A percentile compares a stretch with the other conserved stretches of the same genome.
Conservation (phyloP, 2,888 invertebrate genomes). For the Pachydiplax longipennis region DNA sequence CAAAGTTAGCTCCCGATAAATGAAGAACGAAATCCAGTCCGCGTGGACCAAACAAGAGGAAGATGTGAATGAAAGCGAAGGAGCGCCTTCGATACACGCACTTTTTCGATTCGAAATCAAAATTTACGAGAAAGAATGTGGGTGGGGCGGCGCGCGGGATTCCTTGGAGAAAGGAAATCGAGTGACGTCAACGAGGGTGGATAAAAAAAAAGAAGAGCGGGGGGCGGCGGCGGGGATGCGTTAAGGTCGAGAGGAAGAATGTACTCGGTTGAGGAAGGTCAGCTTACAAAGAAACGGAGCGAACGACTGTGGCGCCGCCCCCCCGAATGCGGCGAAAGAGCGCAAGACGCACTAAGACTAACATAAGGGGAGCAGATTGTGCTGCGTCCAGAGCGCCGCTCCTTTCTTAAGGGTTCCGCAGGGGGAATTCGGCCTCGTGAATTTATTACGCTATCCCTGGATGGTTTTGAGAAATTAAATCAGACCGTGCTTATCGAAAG, state of each 20-base stretch:
- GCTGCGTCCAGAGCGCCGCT: not conserved
- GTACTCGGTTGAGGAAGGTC: slow-evolving; percentile 27
- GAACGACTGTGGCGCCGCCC: not conserved
- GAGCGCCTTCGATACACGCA: not conserved
- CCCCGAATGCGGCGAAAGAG: slow-evolving; percentile 18
- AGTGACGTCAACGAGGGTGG: not conserved
- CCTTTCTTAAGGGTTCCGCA: not conserved
- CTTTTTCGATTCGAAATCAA: not conserved
- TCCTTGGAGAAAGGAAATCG: not conserved
- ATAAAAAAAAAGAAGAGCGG: not conserved
- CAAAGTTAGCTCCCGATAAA: too few species aligned
- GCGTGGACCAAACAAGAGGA: too few species aligned
- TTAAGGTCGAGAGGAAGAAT: slow-evolving; percentile 8
- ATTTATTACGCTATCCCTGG: too few species aligned
- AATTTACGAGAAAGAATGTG: not conserved
- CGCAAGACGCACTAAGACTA: not conserved
- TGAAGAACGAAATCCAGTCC: too few species aligned
- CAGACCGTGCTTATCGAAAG: too few species aligned
- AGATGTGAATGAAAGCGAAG: not conserved
- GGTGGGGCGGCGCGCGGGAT: not conserved
- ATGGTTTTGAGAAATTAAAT: too few species aligned
- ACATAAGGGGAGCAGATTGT: not conserved
- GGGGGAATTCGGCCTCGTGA: too few species aligned
- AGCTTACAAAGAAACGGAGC: slow-evolving; percentile 31
- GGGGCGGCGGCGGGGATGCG: not conserved